Base-by-base conservation (phyloP, 2,797 vertebrate genomes). In the Lepus townsendii region DNA sequence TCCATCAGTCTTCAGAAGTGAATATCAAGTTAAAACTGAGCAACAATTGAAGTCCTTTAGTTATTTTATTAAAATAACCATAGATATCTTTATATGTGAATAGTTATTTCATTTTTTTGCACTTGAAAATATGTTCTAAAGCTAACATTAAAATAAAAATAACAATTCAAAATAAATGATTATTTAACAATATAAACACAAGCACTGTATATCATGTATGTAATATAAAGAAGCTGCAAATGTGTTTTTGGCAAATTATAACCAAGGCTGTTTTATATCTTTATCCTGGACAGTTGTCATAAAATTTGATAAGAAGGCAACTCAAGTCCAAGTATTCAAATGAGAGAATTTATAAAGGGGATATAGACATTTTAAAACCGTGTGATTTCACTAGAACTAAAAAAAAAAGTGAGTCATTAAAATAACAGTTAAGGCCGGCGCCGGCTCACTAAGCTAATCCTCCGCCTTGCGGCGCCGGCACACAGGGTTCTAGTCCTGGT, bases 121-220 rank as follows among this genome's bases (percentile, higher is more conserved):
- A 57, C 24, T 76, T 30, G 26, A 47, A 52, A 69, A 50, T 66
- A 22, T 17, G 63, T 65, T 65, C n/a, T 42, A 77, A 69, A 14
- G 17, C 32, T 77, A 69, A 50, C 6, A 82, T 63, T 78, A 71
- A 54, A 22, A 5, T 63, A 63, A 89, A 63, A 82, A 22, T 52
- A 60, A 19, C 3, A 26, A 66, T 54, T 42, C 17, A 20, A 76
- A 90, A 84, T 72, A 82, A 57, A 38, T 10, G 1, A 68, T 32
- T 68, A 52, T 26, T 63, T 63, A 63, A 16, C 16, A 32, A 13
- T 14, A 14, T n/a, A 57, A 47, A 17, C 27, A 68, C 1, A 69
- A 27, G 24, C 7, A 32, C 0, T 24, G 4, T 22, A 14, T 62
- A 8, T 54, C 2, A 2, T 38, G 1, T 1, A 11, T 26, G 30